Percentiles rank a stretch among this genome's conserved stretches.
phyloP scores from a whole-genome alignment of 2,797 vertebrate genomes.

The Paramormyrops hopkinsi region DNA sequence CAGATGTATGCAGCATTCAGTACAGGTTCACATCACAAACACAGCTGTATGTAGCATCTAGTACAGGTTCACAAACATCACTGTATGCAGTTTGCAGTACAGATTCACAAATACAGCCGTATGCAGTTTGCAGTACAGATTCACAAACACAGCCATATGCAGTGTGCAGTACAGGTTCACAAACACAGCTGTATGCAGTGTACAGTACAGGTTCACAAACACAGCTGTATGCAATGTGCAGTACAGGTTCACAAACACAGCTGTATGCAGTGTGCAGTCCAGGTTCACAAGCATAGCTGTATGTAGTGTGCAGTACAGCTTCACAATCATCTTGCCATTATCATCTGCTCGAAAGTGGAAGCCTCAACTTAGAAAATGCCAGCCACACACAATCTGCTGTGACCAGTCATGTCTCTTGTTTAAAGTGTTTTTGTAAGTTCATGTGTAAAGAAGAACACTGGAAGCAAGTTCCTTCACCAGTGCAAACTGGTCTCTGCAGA shows the following conservation, averaged over 20 bases:
- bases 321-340: background rate
- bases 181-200: background rate
- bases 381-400: background rate
- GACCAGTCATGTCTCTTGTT: background rate
- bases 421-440: background rate
- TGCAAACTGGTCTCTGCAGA: background rate
- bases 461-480: background rate
- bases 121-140: background rate
- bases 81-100: fast-evolving
- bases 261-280: background rate
- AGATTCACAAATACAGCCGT: background rate
- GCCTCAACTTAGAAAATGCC: background rate
- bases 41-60: too few species aligned
- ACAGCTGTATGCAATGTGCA: background rate
- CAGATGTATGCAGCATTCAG: background rate
- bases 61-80: background rate
- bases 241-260: background rate
- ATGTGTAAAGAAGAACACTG: background rate
- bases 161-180: background rate
- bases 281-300: background rate
- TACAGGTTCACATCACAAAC: background rate
- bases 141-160: background rate
- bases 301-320: background rate
- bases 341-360: background rate
- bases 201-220: background rate